Evolutionary conservation across 2,888 invertebrate species (phyloP), one percentile per base, ranked within the genome.

Genomic region (Nomada fucata): DNA sequence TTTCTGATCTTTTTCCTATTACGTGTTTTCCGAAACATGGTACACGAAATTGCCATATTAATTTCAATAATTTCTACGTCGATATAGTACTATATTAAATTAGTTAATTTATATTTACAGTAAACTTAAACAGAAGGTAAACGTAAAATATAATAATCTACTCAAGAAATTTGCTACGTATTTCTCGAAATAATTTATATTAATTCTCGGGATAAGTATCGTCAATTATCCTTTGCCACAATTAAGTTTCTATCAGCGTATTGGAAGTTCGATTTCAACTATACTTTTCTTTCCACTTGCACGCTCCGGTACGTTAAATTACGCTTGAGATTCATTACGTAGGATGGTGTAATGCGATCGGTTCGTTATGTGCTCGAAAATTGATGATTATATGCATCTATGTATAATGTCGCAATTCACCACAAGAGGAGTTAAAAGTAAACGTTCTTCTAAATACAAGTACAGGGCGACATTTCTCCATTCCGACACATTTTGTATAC

Each of bases 151-250:
- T 13, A 47, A 15, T 15, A 47, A 13, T 13, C 23, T 4, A 26
- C 7, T n/a, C 29, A 3, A 10, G 60, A 36, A n/a, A 42, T 42
- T 42, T n/a, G 2, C 36, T 36, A 60, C 7, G 2, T 36, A 60
- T n/a, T 42, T 15, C 9, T 57, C 7, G 23, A 20, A 53, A 26
- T 36, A 9, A n/a, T 36, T 55, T 55, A 11, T 68, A 23, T 42
- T 57, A 68, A 42, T 68, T 68, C 68, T 44, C 18, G 42, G 68
- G 42, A 67, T n/a, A 44, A 57, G 42, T 20, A 44, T 44, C 29
- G 10, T 20, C 13, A 20, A 20, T 20, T 20, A 60, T 36, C 36
- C 36, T 10, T 42, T 23, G 36, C 7, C 23, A 42, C 11, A 29
- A 47, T 70, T 3, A 47, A 29, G 5, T 61, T 61, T 20, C 13